Percentiles rank a stretch among this genome's conserved stretches.
Evolutionary conservation across 2,797 vertebrate species (phyloP).

Genomic region (Allobates femoralis): DNA sequence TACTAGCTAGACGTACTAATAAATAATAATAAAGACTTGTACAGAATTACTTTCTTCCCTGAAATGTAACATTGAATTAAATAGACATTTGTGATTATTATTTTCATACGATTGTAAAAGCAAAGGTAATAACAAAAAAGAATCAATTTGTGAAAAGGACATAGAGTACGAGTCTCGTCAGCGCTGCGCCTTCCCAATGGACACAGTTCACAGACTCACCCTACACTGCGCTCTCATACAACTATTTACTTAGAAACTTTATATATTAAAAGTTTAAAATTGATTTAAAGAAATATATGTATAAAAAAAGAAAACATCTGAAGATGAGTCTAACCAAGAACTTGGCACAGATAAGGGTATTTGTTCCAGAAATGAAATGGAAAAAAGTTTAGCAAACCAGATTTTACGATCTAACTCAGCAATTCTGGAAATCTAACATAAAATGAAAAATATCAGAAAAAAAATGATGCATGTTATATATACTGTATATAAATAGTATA

Average conservation of each 20-base stretch:
- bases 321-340: background rate
- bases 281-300: background rate
- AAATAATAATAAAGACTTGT: too few relatives aligned
- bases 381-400: constrained; percentile 31
- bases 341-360: background rate
- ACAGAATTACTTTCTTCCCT: too few relatives aligned
- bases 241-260: background rate
- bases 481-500: too few relatives aligned
- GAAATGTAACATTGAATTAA: background rate
- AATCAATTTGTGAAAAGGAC: background rate
- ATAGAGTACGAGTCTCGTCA: background rate
- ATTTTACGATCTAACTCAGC: constrained; percentile 29
- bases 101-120: background rate
- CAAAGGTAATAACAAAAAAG: too few relatives aligned
- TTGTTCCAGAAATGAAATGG: constrained; percentile 26
- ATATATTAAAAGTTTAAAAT: background rate
- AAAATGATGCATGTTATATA: background rate
- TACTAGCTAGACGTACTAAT: too few relatives aligned
- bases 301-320: background rate
- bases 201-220: background rate
- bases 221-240: background rate
- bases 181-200: background rate
- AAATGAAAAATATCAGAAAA: background rate
- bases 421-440: background rate
- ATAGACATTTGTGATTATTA: background rate